Evolutionary conservation across 2,888 invertebrate genomes (phyloP).

Genomic region (Caenorhabditis sp.): DNA sequence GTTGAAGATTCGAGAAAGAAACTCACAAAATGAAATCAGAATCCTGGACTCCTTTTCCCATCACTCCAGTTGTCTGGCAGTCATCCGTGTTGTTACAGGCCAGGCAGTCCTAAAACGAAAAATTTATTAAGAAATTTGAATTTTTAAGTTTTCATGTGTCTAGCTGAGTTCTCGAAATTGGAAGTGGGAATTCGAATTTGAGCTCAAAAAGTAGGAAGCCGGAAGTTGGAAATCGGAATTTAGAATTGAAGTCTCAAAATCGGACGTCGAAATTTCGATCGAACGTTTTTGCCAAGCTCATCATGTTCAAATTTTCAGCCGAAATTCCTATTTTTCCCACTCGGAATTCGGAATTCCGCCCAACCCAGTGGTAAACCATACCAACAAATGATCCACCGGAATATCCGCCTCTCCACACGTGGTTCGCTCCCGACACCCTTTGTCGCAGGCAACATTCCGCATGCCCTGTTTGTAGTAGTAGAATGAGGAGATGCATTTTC

Average conservation of each 20-base stretch:
- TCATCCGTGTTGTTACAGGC: slow-evolving; percentile 70
- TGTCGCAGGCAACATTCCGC: slow-evolving; percentile 72
- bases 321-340: too few species aligned
- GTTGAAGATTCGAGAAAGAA: neutral
- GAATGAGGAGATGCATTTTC: slow-evolving; percentile 71
- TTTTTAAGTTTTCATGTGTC: too few species aligned
- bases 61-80: slow-evolving; percentile 87
- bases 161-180: too few species aligned
- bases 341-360: slow-evolving; percentile 71
- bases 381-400: slow-evolving; percentile 94
- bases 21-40: slow-evolving; percentile 95
- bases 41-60: slow-evolving; percentile 86
- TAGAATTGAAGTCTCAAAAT: too few species aligned
- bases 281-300: too few species aligned
- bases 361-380: slow-evolving; percentile 85
- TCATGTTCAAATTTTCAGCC: too few species aligned
- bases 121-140: neutral
- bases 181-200: too few species aligned
- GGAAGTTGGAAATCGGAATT: too few species aligned
- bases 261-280: too few species aligned
- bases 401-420: slow-evolving; percentile 97
- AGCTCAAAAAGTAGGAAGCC: too few species aligned
- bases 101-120: slow-evolving; percentile 61
- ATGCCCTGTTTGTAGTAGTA: slow-evolving; percentile 70
- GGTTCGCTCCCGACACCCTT: slow-evolving; percentile 86